phyloP scores from a whole-genome alignment of 2,113 vertebrate genomes.

The Hystrix brachyura region DNA sequence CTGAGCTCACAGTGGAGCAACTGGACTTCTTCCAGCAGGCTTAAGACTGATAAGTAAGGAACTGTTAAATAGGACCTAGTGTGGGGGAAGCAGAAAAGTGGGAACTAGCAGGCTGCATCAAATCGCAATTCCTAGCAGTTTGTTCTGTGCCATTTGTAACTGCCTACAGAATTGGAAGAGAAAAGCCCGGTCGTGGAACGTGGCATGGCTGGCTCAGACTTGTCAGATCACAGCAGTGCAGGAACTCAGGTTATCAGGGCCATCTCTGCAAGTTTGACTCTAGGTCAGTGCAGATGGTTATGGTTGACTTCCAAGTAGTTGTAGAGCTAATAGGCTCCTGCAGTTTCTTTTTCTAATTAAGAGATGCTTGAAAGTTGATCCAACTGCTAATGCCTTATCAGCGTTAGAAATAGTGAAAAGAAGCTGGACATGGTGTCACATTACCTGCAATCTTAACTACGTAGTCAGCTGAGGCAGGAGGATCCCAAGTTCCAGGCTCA shows the following conservation, averaged over 20 bases:
- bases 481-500: neutral
- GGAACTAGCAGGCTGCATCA: neutral
- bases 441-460: too few relatives aligned
- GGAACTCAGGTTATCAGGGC: neutral
- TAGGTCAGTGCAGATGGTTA: neutral
- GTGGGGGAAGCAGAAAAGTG: neutral
- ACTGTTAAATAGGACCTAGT: neutral
- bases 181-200: neutral
- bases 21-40: neutral
- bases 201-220: neutral
- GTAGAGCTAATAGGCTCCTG: neutral
- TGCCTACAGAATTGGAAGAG: neutral
- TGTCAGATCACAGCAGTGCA: neutral
- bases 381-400: neutral
- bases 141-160: conserved; percentile 13
- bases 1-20: neutral
- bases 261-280: neutral
- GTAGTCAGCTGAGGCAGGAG: too few relatives aligned
- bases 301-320: neutral
- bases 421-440: too few relatives aligned
- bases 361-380: neutral
- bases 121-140: neutral
- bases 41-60: neutral
- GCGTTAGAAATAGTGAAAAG: neutral
- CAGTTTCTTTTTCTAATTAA: neutral